Conservation (phyloP, 1,140 invertebrate species). For the Philopotamus ludificatus region DNA sequence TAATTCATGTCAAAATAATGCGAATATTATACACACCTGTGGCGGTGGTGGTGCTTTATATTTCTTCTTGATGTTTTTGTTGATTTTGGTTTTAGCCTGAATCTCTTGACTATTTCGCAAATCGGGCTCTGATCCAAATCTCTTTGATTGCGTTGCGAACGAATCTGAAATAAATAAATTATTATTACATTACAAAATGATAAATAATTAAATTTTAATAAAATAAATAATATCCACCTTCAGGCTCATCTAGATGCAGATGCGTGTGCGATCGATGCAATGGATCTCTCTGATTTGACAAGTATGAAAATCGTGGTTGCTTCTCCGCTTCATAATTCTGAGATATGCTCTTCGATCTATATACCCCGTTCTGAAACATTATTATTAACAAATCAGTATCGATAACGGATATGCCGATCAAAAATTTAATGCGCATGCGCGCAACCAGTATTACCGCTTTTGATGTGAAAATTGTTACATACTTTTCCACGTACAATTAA, state of each 20-base stretch:
- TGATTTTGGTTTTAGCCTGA: conserved; percentile 38
- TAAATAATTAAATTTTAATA: not conserved
- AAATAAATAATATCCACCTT: conserved; percentile 38
- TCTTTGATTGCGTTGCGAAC: conserved; percentile 47
- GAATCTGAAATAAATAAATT: conserved; percentile 42
- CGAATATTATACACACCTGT: conserved; percentile 39
- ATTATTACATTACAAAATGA: not conserved
- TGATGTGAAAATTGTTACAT: too few relatives aligned
- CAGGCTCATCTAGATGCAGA: conserved; percentile 44
- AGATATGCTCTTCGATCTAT: conserved; percentile 39
- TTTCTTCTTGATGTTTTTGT: conserved; percentile 62
- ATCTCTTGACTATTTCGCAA: conserved; percentile 55
- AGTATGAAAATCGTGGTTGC: conserved; percentile 34
- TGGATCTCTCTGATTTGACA: conserved; percentile 47
- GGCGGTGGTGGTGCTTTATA: conserved; percentile 62
- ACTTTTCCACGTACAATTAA: too few relatives aligned
- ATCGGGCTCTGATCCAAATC: conserved; percentile 74
- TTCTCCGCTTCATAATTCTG: conserved; percentile 36
- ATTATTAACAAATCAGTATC: not conserved
- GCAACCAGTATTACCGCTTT: too few relatives aligned
- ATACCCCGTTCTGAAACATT: conserved; percentile 35
- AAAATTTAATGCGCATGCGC: too few relatives aligned
- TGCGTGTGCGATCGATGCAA: conserved; percentile 54
- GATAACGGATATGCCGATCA: not conserved
- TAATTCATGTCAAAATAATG: not conserved